phyloP scores from a whole-genome alignment of 37 sponge, comb jelly and placozoan species.

The Dysidea cf. avara region DNA sequence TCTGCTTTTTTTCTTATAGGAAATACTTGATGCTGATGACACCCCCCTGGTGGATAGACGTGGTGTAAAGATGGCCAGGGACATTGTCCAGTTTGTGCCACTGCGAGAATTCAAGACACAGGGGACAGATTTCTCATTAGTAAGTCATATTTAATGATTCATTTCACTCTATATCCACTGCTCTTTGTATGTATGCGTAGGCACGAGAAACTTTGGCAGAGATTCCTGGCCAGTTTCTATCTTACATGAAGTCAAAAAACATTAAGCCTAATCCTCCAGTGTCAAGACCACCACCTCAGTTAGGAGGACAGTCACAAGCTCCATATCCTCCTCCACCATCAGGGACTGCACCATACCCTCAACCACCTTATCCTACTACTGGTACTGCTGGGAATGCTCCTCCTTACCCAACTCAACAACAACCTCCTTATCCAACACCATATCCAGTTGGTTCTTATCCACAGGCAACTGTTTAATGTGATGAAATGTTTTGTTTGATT shows the following conservation, averaged over 20 bases:
- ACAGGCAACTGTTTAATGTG: no score
- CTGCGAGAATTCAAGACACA: constrained; percentile 48
- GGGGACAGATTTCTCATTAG: constrained; percentile 68
- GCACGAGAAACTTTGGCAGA: constrained; percentile 88
- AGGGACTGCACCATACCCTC: background rate
- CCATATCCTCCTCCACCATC: background rate
- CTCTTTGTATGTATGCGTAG: constrained; percentile 19
- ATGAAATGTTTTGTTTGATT: no score
- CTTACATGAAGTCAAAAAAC: constrained; percentile 61
- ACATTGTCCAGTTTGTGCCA: constrained; percentile 94
- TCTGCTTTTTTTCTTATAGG: constrained; percentile 45
- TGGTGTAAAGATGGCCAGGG: constrained; percentile 69
- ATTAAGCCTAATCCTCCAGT: constrained; percentile 79
- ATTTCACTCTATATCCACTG: no score
- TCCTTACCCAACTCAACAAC: background rate
- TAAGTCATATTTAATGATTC: constrained; percentile 14
- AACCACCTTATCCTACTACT: background rate
- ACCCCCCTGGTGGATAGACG: constrained; percentile 56
- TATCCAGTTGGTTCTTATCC: no score
- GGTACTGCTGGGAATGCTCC: background rate
- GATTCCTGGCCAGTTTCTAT: constrained; percentile 72
- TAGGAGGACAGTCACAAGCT: background rate
- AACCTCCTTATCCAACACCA: background rate
- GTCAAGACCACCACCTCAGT: constrained; percentile 24
- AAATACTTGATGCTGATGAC: constrained; percentile 89